A percentile compares a stretch with the other conserved stretches of the same genome.
Conservation (phyloP, 1,140 invertebrate genomes). For the Uloborus diversus region DNA sequence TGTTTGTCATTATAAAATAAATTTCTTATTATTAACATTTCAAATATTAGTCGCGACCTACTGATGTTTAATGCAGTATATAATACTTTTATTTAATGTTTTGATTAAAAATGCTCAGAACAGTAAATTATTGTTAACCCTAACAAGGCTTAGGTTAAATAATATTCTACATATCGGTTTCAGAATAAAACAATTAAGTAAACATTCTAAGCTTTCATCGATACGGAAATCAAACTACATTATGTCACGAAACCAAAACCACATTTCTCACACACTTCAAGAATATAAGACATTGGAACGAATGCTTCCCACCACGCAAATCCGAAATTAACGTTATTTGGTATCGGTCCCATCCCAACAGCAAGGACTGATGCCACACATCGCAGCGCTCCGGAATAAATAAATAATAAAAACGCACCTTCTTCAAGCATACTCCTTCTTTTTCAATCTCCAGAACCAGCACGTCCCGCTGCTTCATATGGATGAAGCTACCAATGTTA, state of each 20-base stretch:
- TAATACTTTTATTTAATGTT: too few species aligned
- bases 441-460: slow-evolving; percentile 13
- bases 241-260: too few species aligned
- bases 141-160: too few species aligned
- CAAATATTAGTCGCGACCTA: too few species aligned
- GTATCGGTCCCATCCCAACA: slow-evolving; percentile 20
- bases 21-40: too few species aligned
- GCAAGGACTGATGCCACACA: slow-evolving; percentile 32
- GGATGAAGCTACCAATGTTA: slow-evolving; percentile 34
- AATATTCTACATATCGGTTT: too few species aligned
- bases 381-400: slow-evolving; percentile 36
- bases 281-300: background rate
- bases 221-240: background rate
- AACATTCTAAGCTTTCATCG: background rate
- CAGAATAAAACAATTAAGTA: background rate
- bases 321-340: slow-evolving; percentile 50
- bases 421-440: slow-evolving; percentile 16
- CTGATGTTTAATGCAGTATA: too few species aligned
- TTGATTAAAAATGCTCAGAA: too few species aligned
- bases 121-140: too few species aligned
- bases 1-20: too few species aligned
- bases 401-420: slow-evolving; percentile 45
- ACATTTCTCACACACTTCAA: background rate
- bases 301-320: slow-evolving; percentile 18
- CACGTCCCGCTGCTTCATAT: slow-evolving; percentile 42